Conservation (phyloP, 1,140 invertebrate genomes). For the Nebria ingens region DNA sequence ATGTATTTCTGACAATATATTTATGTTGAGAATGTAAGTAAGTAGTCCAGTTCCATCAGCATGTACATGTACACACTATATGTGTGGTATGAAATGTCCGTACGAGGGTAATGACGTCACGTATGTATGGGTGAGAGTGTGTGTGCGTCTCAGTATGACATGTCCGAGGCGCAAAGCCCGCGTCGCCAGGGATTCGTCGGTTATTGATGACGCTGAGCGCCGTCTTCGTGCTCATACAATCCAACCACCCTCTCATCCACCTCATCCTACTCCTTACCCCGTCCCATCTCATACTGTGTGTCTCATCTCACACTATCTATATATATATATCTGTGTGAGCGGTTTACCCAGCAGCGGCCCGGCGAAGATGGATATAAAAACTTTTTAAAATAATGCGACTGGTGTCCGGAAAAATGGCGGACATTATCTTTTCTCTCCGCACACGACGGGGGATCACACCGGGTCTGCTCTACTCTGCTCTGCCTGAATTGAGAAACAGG, state of each 20-base stretch:
- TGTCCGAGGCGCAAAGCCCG: constrained; percentile 4
- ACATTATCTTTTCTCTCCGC: constrained; percentile 27
- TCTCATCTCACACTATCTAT: neutral
- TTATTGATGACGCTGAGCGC: constrained; percentile 4
- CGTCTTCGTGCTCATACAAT: neutral
- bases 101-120: neutral
- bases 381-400: constrained; percentile 29
- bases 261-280: neutral
- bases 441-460: constrained; percentile 26
- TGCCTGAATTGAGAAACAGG: constrained; percentile 4
- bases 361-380: constrained; percentile 25
- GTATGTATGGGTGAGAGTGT: no score
- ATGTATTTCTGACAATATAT: no score
- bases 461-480: no score
- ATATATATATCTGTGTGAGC: neutral
- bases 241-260: neutral
- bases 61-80: no score
- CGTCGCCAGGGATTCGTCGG: constrained; percentile 7
- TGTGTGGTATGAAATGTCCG: no score
- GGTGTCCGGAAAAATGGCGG: constrained; percentile 28
- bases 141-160: constrained; percentile 1
- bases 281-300: neutral
- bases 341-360: neutral
- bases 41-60: no score
- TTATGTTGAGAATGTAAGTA: no score